phyloP scores from a whole-genome alignment of 2,113 vertebrate species.

The Callithrix jacchus region DNA sequence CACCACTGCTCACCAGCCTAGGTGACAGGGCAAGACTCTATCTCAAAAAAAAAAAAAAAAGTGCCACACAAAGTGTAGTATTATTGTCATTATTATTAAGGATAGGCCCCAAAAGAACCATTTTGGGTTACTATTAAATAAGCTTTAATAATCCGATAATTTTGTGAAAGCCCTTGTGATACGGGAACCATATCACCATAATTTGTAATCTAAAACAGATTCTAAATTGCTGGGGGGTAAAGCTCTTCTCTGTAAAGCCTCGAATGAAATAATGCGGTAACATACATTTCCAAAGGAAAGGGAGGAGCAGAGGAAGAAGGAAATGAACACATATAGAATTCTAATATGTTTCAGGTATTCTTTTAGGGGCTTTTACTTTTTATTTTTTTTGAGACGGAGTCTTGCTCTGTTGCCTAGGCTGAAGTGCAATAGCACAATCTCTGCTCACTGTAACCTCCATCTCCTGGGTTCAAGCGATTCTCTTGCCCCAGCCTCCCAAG shows the following conservation, averaged over 20 bases:
- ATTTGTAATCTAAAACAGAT: slow-evolving; percentile 60
- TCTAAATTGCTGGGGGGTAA: slow-evolving; percentile 53
- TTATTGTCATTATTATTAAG: background rate
- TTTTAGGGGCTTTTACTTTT: slow-evolving; percentile 20
- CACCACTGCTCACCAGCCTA: no score
- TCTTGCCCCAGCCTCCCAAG: no score
- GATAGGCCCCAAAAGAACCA: background rate
- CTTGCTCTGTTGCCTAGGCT: no score
- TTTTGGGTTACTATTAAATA: background rate
- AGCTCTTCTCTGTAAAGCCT: slow-evolving; percentile 52
- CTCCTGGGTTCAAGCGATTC: no score
- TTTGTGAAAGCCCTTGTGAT: slow-evolving; percentile 32
- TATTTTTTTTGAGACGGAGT: no score
- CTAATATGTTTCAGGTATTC: slow-evolving; percentile 38
- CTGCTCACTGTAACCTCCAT: no score
- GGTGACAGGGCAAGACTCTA: no score
- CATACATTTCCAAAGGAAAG: slow-evolving; percentile 54
- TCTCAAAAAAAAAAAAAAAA: background rate
- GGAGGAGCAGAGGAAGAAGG: slow-evolving; percentile 43
- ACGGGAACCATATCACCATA: background rate
- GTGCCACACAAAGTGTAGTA: background rate
- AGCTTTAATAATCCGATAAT: slow-evolving; percentile 20
- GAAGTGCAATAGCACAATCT: no score
- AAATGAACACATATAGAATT: slow-evolving; percentile 47
- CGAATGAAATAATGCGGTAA: slow-evolving; percentile 56